phyloP scores from a whole-genome alignment of 2,797 vertebrate genomes.

The Anguilla obscura region DNA sequence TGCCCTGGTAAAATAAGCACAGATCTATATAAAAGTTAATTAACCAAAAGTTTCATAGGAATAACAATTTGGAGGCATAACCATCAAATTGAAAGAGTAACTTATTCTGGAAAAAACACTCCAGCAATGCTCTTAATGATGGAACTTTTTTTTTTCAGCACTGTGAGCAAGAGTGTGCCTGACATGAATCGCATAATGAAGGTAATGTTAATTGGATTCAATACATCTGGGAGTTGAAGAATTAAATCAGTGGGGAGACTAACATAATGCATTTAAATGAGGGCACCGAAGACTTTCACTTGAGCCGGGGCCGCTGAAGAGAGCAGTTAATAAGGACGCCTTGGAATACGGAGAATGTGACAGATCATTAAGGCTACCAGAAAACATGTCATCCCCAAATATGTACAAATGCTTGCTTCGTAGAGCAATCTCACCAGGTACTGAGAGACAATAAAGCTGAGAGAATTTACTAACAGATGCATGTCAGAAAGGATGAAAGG shows the following conservation, averaged over 20 bases:
- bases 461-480: not conserved
- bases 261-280: conserved; percentile 40
- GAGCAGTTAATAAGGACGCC: conserved; percentile 27
- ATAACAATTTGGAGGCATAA: conserved; percentile 16
- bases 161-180: conserved; percentile 1
- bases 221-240: conserved; percentile 39
- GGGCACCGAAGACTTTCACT: conserved; percentile 30
- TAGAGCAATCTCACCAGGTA: not conserved
- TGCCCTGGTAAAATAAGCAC: not conserved
- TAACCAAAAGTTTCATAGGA: not conserved
- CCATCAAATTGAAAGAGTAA: conserved; percentile 13
- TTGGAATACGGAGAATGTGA: not conserved
- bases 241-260: conserved; percentile 36
- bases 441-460: not conserved
- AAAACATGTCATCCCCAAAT: not conserved
- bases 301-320: conserved; percentile 9
- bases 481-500: not conserved
- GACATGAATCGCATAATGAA: conserved; percentile 39
- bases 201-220: conserved; percentile 40
- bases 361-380: not conserved
- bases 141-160: conserved; percentile 24
- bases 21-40: not conserved
- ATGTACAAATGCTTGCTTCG: not conserved
- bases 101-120: conserved; percentile 20
- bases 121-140: conserved; percentile 21